Evolutionary conservation across 2,888 invertebrate species (phyloP).

Genomic region (Pachliopta kotzebuea): DNA sequence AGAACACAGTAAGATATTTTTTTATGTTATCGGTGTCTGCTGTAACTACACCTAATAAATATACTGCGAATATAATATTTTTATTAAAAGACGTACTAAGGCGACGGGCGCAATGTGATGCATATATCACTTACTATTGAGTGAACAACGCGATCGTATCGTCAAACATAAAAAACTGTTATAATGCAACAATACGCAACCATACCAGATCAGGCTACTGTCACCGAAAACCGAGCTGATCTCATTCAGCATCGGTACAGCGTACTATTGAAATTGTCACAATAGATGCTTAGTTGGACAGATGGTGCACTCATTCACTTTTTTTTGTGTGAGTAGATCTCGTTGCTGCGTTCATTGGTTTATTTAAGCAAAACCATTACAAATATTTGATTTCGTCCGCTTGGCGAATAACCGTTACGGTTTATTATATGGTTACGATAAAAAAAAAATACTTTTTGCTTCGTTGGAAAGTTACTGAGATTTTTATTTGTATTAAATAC

Average conservation of each 20-base stretch:
- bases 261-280: conserved; percentile 40
- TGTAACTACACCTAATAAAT: too few relatives aligned
- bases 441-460: not conserved
- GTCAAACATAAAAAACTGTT: not conserved
- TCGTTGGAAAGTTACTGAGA: not conserved
- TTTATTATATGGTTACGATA: conserved; percentile 1
- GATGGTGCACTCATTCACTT: too few relatives aligned
- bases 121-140: too few relatives aligned
- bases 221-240: conserved; percentile 19
- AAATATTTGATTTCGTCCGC: conserved; percentile 21
- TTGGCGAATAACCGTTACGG: conserved; percentile 4
- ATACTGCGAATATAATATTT: too few relatives aligned
- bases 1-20: too few relatives aligned
- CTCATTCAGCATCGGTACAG: conserved; percentile 22
- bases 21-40: too few relatives aligned
- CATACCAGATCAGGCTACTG: conserved; percentile 27
- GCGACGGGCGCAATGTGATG: too few relatives aligned
- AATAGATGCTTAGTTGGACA: conserved; percentile 41
- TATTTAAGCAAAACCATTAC: conserved; percentile 21
- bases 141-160: too few relatives aligned
- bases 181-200: conserved; percentile 16
- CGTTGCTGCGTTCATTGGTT: conserved; percentile 30
- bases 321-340: conserved; percentile 34
- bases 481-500: not conserved
- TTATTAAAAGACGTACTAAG: too few relatives aligned